Percentiles rank a stretch among this genome's conserved stretches.
Conservation (phyloP, 2,888 invertebrate genomes). For the Thalpophila matura region DNA sequence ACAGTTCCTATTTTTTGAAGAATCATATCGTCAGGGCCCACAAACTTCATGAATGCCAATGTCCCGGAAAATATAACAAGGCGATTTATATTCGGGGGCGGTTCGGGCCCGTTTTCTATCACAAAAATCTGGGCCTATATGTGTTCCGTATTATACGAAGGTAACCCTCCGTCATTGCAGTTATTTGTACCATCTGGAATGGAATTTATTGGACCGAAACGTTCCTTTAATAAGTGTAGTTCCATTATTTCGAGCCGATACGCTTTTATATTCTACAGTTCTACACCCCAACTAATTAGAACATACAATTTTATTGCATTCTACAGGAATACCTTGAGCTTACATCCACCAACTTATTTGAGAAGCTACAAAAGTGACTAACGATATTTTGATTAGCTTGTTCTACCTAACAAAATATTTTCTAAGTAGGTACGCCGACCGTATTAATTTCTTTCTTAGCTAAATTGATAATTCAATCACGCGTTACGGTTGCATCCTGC, state of each 20-base stretch:
- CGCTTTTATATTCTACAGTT: slow-evolving; percentile 6
- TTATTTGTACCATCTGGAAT: slow-evolving; percentile 65
- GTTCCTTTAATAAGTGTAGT: slow-evolving; percentile 38
- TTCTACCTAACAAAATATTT: slow-evolving; percentile 5
- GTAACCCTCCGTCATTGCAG: slow-evolving; percentile 62
- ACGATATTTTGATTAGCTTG: not conserved
- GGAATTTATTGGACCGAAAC: slow-evolving; percentile 57
- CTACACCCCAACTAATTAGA: not conserved
- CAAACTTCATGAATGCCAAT: slow-evolving; percentile 90
- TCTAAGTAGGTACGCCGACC: slow-evolving; percentile 40
- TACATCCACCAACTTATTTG: not conserved
- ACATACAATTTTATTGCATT: not conserved
- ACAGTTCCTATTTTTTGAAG: slow-evolving; percentile 71
- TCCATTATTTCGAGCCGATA: slow-evolving; percentile 35
- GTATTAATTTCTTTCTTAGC: slow-evolving; percentile 65
- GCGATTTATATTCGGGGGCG: slow-evolving; percentile 88
- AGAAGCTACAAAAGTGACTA: not conserved
- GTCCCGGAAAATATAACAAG: slow-evolving; percentile 90
- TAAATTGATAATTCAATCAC: slow-evolving; percentile 85
- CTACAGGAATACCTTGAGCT: too few relatives aligned
- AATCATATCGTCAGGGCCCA: slow-evolving; percentile 82
- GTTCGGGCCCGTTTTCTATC: slow-evolving; percentile 86
- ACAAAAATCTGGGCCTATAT: slow-evolving; percentile 81
- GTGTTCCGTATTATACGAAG: slow-evolving; percentile 65
- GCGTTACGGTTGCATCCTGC: slow-evolving; percentile 88